A percentile compares a stretch with the other conserved stretches of the same genome.
Evolutionary conservation across 2,888 invertebrate genomes (phyloP).

Genomic region (Drosophila maculinotata): DNA sequence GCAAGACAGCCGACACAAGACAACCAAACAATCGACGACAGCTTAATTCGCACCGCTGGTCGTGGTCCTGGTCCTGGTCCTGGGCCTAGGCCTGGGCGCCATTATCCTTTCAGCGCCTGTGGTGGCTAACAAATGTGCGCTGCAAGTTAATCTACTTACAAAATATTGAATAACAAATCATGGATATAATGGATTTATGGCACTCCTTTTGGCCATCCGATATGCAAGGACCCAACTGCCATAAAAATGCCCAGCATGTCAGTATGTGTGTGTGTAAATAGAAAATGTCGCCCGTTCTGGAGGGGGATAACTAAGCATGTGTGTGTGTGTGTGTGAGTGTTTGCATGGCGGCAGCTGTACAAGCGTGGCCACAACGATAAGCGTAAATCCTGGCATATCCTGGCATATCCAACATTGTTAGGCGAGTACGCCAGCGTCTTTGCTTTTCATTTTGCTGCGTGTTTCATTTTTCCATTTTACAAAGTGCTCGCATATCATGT

Average conservation of each 20-base stretch:
- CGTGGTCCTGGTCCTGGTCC: conserved; percentile 24
- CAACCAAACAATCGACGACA: conserved; percentile 24
- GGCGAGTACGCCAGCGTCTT: conserved; percentile 46
- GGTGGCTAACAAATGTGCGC: conserved; percentile 74
- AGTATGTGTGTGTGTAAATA: conserved; percentile 58
- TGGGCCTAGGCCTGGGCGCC: conserved; percentile 52
- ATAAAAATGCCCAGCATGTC: conserved; percentile 67
- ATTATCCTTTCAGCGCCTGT: conserved; percentile 65
- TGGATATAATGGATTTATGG: conserved; percentile 82
- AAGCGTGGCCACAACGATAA: conserved; percentile 56
- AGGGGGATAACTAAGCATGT: conserved; percentile 11
- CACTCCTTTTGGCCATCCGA: conserved; percentile 73
- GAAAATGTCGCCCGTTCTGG: conserved; percentile 74
- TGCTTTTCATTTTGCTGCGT: conserved; percentile 60
- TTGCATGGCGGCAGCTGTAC: conserved; percentile 32
- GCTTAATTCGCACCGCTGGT: conserved; percentile 59
- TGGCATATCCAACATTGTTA: conserved; percentile 71
- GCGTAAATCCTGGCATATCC: conserved; percentile 78
- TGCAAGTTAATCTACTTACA: conserved; percentile 82
- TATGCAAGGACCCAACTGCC: conserved; percentile 56
- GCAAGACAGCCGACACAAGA: conserved; percentile 6
- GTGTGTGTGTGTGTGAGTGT: neutral
- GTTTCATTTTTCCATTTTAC: conserved; percentile 74
- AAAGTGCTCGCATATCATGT: conserved; percentile 83
- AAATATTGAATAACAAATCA: conserved; percentile 84